Conservation (phyloP, 2,888 invertebrate genomes). For the Nomada flava region DNA sequence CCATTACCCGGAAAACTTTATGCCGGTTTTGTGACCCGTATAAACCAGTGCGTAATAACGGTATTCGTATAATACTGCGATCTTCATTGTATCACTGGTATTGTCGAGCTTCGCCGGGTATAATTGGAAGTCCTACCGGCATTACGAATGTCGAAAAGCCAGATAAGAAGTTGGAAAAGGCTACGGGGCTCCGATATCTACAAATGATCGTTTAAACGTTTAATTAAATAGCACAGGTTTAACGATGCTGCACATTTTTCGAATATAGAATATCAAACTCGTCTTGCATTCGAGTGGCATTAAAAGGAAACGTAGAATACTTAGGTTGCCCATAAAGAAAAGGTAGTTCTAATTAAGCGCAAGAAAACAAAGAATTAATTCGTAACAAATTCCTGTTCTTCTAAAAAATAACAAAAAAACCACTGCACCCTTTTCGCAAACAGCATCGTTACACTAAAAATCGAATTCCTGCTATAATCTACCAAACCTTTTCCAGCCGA, state of each 20-base stretch:
- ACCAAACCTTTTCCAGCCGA: no score
- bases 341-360: neutral
- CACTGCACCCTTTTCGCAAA: neutral
- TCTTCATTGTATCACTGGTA: slow-evolving; percentile 60
- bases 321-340: neutral
- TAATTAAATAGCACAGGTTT: neutral
- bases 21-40: slow-evolving; percentile 71
- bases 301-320: neutral
- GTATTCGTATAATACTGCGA: slow-evolving; percentile 66
- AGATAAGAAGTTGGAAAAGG: slow-evolving; percentile 23
- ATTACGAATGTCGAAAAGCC: neutral
- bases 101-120: slow-evolving; percentile 39
- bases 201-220: neutral
- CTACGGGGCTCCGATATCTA: neutral
- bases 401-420: no score
- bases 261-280: neutral
- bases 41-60: slow-evolving; percentile 70
- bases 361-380: neutral
- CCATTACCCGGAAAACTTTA: slow-evolving; percentile 63
- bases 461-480: neutral
- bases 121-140: slow-evolving; percentile 18
- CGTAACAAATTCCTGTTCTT: no score
- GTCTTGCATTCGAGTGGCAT: neutral
- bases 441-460: neutral
- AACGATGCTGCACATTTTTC: neutral